Base-by-base conservation (phyloP, 2,113 vertebrate species). In the Epinephelus cyanopodus region DNA sequence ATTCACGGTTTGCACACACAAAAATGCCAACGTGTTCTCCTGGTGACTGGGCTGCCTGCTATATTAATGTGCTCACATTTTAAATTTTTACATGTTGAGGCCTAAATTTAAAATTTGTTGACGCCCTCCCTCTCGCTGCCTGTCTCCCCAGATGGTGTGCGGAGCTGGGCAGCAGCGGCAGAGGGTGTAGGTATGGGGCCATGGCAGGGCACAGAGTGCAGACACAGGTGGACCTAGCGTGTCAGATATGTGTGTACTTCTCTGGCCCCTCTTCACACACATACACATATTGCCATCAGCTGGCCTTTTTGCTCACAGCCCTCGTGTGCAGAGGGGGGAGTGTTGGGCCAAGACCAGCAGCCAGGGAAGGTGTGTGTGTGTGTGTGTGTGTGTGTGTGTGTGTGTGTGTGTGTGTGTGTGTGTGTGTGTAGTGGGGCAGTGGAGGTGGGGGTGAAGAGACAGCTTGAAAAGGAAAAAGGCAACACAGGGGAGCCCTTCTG, bases 401-500 rank as follows among this genome's bases (percentile, higher is more conserved):
- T 61, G 61, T 78, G 68, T 78, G 54, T 67, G 62, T 62, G 33
- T 18, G 48, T 71, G 58, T 72, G 37, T 68, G 25, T 57, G 42
- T 78, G 47, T 67, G 68, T 54, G n/a, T 23, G 65, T 6, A 45
- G 42, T 10, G 42, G 42, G 42, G 64, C 62, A 39, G 63, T 37
- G 50, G 75, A 78, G 85, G 48, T 85, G 70, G 83, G 84, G 80
- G 83, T 84, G 78, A 76, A 84, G 67, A 88, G 83, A 88, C 90
- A 90, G 90, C 81, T 90, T 87, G 87, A 92, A 90, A 90, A 84
- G 58, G 18, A 88, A 88, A 85, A 86, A 84, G 39, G 50, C 80
- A 81, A 57, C 90, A 84, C 87, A 84, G 72, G 86, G 86, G 90
- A 87, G 84, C 79, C 89, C 89, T 89, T 92, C 89, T 92, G 92